A percentile compares a stretch with the other conserved stretches of the same genome.
Evolutionary conservation across 2,113 vertebrate species (phyloP).

Genomic region (Pelmatolapia mariae): DNA sequence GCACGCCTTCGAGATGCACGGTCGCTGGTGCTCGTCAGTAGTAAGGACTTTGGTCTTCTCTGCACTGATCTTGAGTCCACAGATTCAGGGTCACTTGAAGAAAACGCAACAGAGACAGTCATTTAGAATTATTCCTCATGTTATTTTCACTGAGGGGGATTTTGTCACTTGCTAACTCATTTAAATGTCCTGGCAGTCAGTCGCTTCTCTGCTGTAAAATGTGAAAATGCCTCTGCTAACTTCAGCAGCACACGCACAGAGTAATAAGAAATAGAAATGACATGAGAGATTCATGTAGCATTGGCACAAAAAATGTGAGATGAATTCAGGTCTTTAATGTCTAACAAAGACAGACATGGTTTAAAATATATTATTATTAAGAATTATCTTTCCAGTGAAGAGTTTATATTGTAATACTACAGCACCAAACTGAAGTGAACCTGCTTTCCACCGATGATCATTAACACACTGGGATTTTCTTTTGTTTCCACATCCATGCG

Average conservation of each 20-base stretch:
- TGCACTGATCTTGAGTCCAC: background rate
- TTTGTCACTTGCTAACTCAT: background rate
- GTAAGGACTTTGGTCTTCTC: background rate
- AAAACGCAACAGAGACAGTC: background rate
- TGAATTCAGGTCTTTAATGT: background rate
- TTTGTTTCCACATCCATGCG: background rate
- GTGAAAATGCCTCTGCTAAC: background rate
- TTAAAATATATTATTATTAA: background rate
- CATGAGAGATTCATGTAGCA: slow-evolving; percentile 7
- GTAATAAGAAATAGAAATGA: background rate
- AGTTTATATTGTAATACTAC: background rate
- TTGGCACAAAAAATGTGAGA: background rate
- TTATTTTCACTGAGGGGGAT: background rate
- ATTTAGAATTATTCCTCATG: background rate
- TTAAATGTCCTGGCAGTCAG: background rate
- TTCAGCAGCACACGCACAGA: background rate
- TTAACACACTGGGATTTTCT: background rate
- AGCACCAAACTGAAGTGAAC: background rate
- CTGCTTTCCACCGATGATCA: background rate
- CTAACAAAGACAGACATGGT: background rate
- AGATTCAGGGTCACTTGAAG: background rate
- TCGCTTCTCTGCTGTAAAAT: background rate
- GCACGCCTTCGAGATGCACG: background rate
- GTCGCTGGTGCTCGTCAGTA: background rate
- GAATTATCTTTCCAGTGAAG: background rate